Evolutionary conservation across 2,888 invertebrate species (phyloP).

Genomic region (Athalia circularis): DNA sequence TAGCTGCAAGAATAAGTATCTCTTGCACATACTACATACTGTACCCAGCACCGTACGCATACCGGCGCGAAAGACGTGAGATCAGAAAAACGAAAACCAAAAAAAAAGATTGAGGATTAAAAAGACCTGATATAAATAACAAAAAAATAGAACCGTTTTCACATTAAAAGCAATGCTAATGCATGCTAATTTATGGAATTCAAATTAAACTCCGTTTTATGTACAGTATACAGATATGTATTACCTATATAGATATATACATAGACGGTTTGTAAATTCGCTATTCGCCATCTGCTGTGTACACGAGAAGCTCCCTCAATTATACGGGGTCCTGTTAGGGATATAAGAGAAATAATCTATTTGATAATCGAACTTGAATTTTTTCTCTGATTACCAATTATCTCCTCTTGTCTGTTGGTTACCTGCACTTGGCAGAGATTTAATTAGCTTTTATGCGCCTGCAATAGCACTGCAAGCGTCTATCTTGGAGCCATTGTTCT

Average conservation of each 20-base stretch:
- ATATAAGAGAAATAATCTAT: not conserved
- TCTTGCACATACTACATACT: not conserved
- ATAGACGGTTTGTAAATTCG: constrained; percentile 1
- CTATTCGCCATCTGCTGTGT: constrained; percentile 27
- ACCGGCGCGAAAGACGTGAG: not conserved
- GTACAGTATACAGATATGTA: not conserved
- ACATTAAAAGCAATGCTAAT: constrained; percentile 5
- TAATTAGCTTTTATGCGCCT: too few species aligned
- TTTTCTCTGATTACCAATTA: too few species aligned
- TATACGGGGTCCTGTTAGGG: too few species aligned
- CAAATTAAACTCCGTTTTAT: constrained; percentile 21
- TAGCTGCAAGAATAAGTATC: not conserved
- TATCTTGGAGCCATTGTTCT: too few species aligned
- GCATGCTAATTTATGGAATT: constrained; percentile 40
- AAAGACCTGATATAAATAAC: too few species aligned
- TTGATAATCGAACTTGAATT: not conserved
- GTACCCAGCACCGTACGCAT: too few species aligned
- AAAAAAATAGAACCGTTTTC: constrained; percentile 18
- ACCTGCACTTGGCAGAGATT: too few species aligned
- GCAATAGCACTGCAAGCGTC: too few species aligned
- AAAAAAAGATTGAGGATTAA: not conserved
- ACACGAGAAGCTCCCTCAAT: not conserved
- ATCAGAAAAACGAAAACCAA: not conserved
- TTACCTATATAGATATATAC: too few species aligned
- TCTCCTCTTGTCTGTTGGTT: too few species aligned